These are phyloP conservation scores for Macrosteles quadrilineatus DNA, from an alignment of 1,140 invertebrate species.

Conservation along the genomic window DNA sequence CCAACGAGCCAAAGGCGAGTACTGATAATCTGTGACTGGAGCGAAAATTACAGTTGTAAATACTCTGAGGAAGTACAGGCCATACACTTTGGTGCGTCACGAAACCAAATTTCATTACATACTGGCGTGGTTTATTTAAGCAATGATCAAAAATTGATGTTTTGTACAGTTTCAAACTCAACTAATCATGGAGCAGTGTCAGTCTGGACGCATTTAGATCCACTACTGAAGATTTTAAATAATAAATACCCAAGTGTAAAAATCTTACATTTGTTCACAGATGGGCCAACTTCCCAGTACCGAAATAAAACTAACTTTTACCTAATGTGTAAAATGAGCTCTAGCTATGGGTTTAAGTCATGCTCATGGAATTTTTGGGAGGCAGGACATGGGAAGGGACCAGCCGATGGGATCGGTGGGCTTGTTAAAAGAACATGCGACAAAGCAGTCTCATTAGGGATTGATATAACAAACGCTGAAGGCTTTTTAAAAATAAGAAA, in stretches of 20 bases:
- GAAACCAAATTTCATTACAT: constrained; percentile 47
- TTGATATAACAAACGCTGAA: constrained; percentile 42
- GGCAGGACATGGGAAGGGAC: constrained; percentile 53
- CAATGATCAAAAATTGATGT: constrained; percentile 36
- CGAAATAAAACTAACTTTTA: constrained; percentile 38
- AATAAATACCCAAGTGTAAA: background rate
- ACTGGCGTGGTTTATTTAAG: constrained; percentile 45
- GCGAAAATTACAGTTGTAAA: constrained; percentile 47
- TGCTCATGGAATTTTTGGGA: constrained; percentile 51
- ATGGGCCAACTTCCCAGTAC: constrained; percentile 40
- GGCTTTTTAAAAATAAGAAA: constrained; percentile 18
- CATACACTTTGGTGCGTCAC: constrained; percentile 45
- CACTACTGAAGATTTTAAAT: constrained; percentile 36
- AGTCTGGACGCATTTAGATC: constrained; percentile 47
- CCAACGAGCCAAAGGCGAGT: too few species aligned
- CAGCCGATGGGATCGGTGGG: constrained; percentile 51
- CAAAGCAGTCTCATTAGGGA: constrained; percentile 44
- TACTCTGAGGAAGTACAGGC: constrained; percentile 48
- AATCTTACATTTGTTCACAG: constrained; percentile 38
- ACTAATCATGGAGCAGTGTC: constrained; percentile 43
- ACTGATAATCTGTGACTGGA: constrained; percentile 41
- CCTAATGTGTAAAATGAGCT: constrained; percentile 36
- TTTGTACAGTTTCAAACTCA: constrained; percentile 49
- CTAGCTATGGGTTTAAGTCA: constrained; percentile 33
- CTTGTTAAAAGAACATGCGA: constrained; percentile 49